Percentiles rank a stretch among this genome's conserved stretches.
These are phyloP conservation scores for Euproctis similis DNA, from an alignment of 2,888 invertebrate species.

Conservation along the genomic window DNA sequence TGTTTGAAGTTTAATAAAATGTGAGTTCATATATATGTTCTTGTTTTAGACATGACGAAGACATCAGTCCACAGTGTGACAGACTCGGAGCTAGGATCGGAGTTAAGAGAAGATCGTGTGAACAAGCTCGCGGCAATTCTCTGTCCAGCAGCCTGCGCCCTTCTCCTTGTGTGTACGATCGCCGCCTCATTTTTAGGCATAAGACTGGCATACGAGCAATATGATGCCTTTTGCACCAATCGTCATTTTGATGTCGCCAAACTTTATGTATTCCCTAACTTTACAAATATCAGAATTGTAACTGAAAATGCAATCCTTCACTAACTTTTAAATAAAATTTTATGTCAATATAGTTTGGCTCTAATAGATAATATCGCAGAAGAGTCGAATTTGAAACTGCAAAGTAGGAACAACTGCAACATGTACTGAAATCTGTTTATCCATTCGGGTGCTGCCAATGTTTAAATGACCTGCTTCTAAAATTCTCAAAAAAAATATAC, in stretches of 20 bases:
- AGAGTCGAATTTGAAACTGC: no score
- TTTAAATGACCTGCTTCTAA: no score
- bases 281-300: constrained; percentile 26
- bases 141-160: constrained; percentile 53
- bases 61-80: constrained; percentile 27
- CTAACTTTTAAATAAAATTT: neutral
- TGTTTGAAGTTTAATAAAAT: no score
- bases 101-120: constrained; percentile 23
- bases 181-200: constrained; percentile 44
- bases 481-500: no score
- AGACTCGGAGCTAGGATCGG: constrained; percentile 48
- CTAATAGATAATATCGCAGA: no score
- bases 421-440: no score
- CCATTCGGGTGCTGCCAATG: no score
- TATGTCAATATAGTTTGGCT: no score
- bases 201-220: constrained; percentile 52
- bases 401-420: no score
- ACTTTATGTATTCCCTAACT: constrained; percentile 41
- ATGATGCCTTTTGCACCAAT: constrained; percentile 39
- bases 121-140: constrained; percentile 49
- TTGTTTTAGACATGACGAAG: no score
- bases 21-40: no score
- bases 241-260: constrained; percentile 43
- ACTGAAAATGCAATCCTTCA: neutral
- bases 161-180: constrained; percentile 46